Evolutionary conservation across 2,113 vertebrate species (phyloP), one percentile per base, ranked within the genome.

Genomic region (Leiothrix lutea): DNA sequence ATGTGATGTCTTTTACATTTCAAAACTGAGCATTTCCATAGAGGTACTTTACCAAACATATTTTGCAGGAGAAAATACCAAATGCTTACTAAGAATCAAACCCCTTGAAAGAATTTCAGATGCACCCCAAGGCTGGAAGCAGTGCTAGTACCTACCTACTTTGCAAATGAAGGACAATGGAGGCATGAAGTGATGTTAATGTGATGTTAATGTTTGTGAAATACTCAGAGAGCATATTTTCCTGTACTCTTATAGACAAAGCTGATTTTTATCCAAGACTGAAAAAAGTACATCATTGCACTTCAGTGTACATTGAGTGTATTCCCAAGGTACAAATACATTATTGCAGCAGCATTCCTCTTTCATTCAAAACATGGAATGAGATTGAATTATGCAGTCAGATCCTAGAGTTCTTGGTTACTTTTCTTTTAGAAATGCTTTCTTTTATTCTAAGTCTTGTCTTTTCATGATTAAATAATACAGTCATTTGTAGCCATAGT

Each of bases 391-490:
- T 94, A 94, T 44, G n/a, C 20, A 57, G 72, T 56, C 67, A 92
- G 90, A 92, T 88, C 60, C 21, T 42, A 44, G 28, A 66, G 50
- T 88, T 70, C 70, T 82, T 51, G 18, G 47, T 62, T 89, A 84
- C 77, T 97, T 92, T 96, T 92, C 57, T 91, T 53, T 50, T 93
- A 86, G 71, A 95, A 67, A n/a, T 77, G 79, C 61, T 96, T 83
- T 96, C 78, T 95, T 54, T 97, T 96, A 94, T 92, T 96, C 95
- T 93, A 94, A 94, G 33, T 72, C 85, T 92, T 97, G 70, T 89
- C 85, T 94, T 96, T 92, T 92, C 80, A 86, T 94, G 93, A 97
- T 96, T 96, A 95, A 97, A 94, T 94, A 95, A 97, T 95, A 72
- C 73, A 48, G 23, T 90, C 48, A 82, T 66, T 95, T 95, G 53